phyloP scores from a whole-genome alignment of 1,140 invertebrate species.

The Nephotettix cincticeps region DNA sequence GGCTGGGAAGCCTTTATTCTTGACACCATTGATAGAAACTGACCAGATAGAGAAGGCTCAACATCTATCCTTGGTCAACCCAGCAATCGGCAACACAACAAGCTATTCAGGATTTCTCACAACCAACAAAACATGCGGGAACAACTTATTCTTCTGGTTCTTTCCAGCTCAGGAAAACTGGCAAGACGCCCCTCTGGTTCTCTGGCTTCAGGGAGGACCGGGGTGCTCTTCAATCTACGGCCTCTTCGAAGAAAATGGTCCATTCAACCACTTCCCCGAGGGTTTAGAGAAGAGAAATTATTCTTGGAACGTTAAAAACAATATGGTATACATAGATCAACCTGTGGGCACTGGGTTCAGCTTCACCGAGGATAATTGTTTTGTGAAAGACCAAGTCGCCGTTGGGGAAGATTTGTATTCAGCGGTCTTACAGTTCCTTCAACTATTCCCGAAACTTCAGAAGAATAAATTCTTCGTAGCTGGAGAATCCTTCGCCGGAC shows the following conservation, averaged over 20 bases:
- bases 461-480: constrained; percentile 42
- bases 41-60: constrained; percentile 25
- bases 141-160: constrained; percentile 77
- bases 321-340: constrained; percentile 75
- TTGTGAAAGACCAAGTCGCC: not conserved
- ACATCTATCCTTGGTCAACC: constrained; percentile 25
- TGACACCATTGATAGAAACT: constrained; percentile 32
- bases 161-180: constrained; percentile 58
- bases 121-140: constrained; percentile 54
- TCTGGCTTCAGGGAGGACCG: constrained; percentile 78
- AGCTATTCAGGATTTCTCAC: constrained; percentile 69
- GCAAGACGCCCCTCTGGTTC: constrained; percentile 58
- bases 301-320: constrained; percentile 25
- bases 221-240: constrained; percentile 68
- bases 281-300: constrained; percentile 6
- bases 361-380: constrained; percentile 57
- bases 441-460: constrained; percentile 52
- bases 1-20: too few relatives aligned
- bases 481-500: constrained; percentile 60
- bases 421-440: constrained; percentile 69
- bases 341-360: constrained; percentile 53
- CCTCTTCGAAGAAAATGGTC: constrained; percentile 64
- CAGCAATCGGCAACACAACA: not conserved
- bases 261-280: not conserved
- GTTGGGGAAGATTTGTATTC: constrained; percentile 64